These are phyloP conservation scores for Bagarius yarrelli DNA, from an alignment of 2,113 vertebrate genomes.

Conservation along the genomic window DNA sequence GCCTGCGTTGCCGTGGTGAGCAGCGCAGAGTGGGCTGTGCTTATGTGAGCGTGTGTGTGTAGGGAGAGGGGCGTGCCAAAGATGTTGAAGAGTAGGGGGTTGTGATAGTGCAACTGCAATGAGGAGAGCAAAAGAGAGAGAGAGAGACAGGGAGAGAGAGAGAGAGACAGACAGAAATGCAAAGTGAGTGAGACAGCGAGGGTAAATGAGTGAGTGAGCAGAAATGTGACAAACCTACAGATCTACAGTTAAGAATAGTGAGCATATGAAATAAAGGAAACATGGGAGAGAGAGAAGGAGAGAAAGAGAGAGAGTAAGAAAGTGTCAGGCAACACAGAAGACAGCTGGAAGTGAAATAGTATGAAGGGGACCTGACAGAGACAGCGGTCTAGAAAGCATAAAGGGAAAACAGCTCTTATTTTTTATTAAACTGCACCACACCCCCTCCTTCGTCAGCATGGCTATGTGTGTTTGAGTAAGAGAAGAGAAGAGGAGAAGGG, in stretches of 20 bases:
- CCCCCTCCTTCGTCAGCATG: constrained; percentile 25
- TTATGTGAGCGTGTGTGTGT: constrained; percentile 13
- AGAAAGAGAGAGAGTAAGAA: background rate
- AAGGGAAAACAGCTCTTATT: constrained; percentile 41
- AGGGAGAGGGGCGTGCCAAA: constrained; percentile 37
- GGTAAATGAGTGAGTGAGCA: constrained; percentile 16
- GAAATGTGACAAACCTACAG: constrained; percentile 20
- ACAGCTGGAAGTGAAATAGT: background rate
- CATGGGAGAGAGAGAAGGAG: background rate
- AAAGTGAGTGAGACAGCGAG: background rate
- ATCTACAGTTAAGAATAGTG: background rate
- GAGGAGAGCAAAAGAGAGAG: background rate
- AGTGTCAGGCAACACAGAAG: background rate
- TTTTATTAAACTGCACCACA: constrained; percentile 45
- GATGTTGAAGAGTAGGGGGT: constrained; percentile 45
- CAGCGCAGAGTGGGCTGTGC: constrained; percentile 58
- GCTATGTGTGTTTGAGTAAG: constrained; percentile 39
- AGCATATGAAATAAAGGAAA: background rate
- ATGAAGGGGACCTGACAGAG: background rate
- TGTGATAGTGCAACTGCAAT: constrained; percentile 28
- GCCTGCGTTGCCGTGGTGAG: constrained; percentile 55
- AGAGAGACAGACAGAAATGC: background rate
- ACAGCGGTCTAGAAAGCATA: constrained; percentile 1
- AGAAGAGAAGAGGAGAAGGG: constrained; percentile 6
- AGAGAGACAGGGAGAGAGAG: constrained; percentile 12